These are phyloP conservation scores for Acrobasis consociella DNA, from an alignment of 2,888 invertebrate genomes.

Conservation along the genomic window DNA sequence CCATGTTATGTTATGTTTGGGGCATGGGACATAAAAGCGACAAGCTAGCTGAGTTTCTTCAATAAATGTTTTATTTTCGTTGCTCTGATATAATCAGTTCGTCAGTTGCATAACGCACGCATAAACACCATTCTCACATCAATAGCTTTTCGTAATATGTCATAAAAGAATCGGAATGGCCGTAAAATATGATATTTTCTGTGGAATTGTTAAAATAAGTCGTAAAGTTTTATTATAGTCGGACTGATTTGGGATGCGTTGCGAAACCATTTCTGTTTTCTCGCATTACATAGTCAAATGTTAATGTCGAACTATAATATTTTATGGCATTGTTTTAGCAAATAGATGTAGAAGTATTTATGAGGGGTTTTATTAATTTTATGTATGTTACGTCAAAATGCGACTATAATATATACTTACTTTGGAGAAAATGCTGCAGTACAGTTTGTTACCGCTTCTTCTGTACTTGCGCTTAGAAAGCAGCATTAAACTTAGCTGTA, in stretches of 20 bases:
- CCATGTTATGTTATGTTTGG: too few relatives aligned
- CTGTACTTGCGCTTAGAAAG: too few relatives aligned
- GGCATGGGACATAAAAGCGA: too few relatives aligned
- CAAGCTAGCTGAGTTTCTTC: too few relatives aligned
- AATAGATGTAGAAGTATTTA: too few relatives aligned
- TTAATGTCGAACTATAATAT: background rate
- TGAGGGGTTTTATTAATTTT: too few relatives aligned
- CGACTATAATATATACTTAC: too few relatives aligned
- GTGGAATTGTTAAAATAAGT: slow-evolving; percentile 23
- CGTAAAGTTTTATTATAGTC: slow-evolving; percentile 25
- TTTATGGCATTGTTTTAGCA: background rate
- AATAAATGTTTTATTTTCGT: background rate
- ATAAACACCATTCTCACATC: slow-evolving; percentile 22
- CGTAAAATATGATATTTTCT: slow-evolving; percentile 26
- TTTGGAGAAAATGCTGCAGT: too few relatives aligned
- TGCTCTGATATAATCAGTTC: background rate
- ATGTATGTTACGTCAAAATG: too few relatives aligned
- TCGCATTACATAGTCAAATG: background rate
- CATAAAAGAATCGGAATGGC: slow-evolving; percentile 25
- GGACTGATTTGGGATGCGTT: slow-evolving; percentile 19
- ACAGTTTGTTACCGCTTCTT: too few relatives aligned
- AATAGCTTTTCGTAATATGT: slow-evolving; percentile 21
- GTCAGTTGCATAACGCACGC: slow-evolving; percentile 4
- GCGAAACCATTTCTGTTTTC: background rate
- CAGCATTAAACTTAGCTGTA: too few relatives aligned